Evolutionary conservation across 2,888 invertebrate species (phyloP), one percentile per base, ranked within the genome.

Genomic region (Habroteleia sp.): DNA sequence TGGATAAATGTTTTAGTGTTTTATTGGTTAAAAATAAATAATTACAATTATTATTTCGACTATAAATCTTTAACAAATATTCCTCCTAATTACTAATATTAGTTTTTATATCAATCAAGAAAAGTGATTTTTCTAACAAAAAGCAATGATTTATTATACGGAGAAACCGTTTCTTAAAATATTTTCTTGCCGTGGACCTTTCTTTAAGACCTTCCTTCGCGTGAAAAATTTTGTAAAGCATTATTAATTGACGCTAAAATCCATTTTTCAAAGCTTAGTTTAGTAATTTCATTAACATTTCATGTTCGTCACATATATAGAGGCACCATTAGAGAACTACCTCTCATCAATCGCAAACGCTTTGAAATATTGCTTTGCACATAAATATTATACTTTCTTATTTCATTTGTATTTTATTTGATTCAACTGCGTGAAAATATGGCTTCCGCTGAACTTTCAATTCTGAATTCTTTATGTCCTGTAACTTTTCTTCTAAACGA

Each of bases 231-330:
- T 35, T 58, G 8, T 16, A 31, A 58, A 56, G 42, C 42, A 14
- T 58, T 42, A 58, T 60, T 60, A 60, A 46, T 60, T 27, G 23
- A 16, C 42, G 25, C 14, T 31, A 11, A 27, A 33, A 14, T 20
- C n/a, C 44, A 58, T 58, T 44, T 42, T 35, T 58, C 33, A 44
- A 10, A 0, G 7, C 7, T 10, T 37, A 7, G 7, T 56, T 27
- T n/a, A 42, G 20, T 13, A 20, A 31, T 56, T 44, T 58, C 41
- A 41, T 56, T 54, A 39, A 39, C 16, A 10, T 54, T 37, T 52
- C 14, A 25, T 16, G 16, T 31, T 10, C 13, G 31, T 20, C 0
- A 4, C 8, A 6, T 14, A 52, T 13, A 20, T 13, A 52, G 13
- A 8, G 25, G 23, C 16, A 4, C 8, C 27, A 27, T 52, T 52